These are phyloP conservation scores for Vombatus ursinus DNA, from an alignment of 2,113 vertebrate species.

Conservation along the genomic window DNA sequence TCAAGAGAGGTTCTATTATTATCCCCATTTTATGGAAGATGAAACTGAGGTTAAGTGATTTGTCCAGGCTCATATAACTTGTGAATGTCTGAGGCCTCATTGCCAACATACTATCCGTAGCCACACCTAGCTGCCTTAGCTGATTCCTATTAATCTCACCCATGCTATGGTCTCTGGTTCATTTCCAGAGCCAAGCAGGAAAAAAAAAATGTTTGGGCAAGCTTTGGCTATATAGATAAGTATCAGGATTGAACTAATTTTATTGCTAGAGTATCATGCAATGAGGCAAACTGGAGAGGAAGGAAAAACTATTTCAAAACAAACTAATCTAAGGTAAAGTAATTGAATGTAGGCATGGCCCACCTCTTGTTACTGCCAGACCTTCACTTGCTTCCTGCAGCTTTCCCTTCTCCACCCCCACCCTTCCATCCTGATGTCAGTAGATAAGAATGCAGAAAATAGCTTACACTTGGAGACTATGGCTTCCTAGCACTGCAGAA, in stretches of 20 bases:
- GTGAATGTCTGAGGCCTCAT: too few species aligned
- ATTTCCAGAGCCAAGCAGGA: background rate
- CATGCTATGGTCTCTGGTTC: background rate
- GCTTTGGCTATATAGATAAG: background rate
- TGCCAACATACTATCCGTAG: background rate
- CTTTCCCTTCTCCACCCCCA: background rate
- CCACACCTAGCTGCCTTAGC: background rate
- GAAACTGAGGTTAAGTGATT: background rate
- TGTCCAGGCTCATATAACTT: background rate
- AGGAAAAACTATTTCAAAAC: background rate
- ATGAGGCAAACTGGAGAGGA: background rate
- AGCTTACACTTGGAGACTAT: background rate
- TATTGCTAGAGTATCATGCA: background rate
- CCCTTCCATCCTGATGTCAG: background rate
- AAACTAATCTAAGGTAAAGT: background rate
- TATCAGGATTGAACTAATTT: background rate
- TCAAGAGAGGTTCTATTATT: background rate
- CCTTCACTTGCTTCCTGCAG: background rate
- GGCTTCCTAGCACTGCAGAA: background rate
- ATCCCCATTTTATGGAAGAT: background rate
- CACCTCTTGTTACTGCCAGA: background rate
- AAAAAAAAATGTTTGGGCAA: constrained; percentile 7
- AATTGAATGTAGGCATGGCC: background rate
- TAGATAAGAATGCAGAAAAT: background rate
- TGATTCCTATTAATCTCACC: background rate